Conservation (phyloP, 2,113 vertebrate species). For the Tachuris rubrigastra region DNA sequence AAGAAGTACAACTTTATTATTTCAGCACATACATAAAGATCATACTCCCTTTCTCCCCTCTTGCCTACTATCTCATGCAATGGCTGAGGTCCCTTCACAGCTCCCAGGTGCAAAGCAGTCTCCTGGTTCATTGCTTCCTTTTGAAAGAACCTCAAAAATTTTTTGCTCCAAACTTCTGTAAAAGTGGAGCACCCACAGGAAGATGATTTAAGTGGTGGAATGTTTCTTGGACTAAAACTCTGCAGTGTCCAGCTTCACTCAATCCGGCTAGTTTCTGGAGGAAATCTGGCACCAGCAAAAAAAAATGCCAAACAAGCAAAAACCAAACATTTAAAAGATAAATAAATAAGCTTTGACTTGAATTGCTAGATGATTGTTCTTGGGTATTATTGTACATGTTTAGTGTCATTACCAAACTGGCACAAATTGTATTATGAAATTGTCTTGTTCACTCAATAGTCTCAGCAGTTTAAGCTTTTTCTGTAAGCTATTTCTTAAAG, state of each 20-base stretch:
- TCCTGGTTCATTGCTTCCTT: background rate
- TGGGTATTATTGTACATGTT: background rate
- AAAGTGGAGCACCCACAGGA: background rate
- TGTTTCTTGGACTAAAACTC: background rate
- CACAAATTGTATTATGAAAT: constrained; percentile 25
- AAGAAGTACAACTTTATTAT: background rate
- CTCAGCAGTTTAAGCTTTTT: constrained; percentile 18
- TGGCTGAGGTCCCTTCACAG: background rate
- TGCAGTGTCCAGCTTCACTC: background rate
- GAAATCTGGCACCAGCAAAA: background rate
- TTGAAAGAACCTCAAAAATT: background rate
- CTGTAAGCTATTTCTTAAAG: constrained; percentile 16
- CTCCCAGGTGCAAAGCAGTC: background rate
- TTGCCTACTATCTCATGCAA: background rate
- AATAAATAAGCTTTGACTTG: background rate
- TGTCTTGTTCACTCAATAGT: background rate
- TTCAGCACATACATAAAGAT: background rate
- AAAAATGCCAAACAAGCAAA: no score
- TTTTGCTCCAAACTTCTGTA: background rate
- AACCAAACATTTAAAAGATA: background rate
- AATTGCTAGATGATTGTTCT: background rate
- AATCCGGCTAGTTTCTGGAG: background rate
- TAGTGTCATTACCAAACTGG: constrained; percentile 9
- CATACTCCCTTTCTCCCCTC: background rate
- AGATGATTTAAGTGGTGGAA: background rate